Evolutionary conservation across 2,888 invertebrate genomes (phyloP), one percentile per base, ranked within the genome.

Genomic region (Drosophila ustulata): DNA sequence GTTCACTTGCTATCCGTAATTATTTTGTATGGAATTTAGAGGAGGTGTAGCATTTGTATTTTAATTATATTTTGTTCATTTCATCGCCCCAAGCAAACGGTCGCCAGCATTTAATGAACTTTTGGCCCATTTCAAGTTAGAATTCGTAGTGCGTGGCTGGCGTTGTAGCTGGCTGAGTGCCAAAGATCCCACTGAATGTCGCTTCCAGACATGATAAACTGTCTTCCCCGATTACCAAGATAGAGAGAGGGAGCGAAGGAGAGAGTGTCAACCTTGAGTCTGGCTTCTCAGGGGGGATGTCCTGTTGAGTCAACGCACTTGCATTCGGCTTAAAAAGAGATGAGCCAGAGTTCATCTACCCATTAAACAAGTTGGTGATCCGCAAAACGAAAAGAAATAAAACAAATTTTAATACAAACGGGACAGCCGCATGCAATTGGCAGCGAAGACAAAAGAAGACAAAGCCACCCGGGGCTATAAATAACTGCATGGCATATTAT

Each of bases 81-180:
- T 79, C n/a, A 61, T 13, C 56, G 59, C 47, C 25, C 47, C 25
- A 72, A 43, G 30, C 26, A 68, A 59, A 70, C 75, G 52, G 69
- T 59, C 50, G 71, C 65, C 46, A 70, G 63, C 66, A 67, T 71
- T 78, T 68, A 61, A 64, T 83, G 83, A 83, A 83, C 83, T 83
- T 83, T 83, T 83, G 83, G 53, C 76, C 83, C 89, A 83, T 89
- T 89, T 83, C 73, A 73, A 79, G 76, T 70, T 59, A 64, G 55
- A 67, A 65, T 49, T 66, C 47, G 46, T 41, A 43, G 13, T 58
- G 58, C 45, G 57, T 55, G 50, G 52, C 11, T 66, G 61, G 30
- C 32, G 41, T 45, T 67, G 61, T 51, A 39, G 51, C 45, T 77
- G 61, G 62, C 64, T 9, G 25, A 34, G 26, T 64, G 64, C 64